Evolutionary conservation across 2,113 vertebrate genomes (phyloP).

Genomic region (Alosa alosa): DNA sequence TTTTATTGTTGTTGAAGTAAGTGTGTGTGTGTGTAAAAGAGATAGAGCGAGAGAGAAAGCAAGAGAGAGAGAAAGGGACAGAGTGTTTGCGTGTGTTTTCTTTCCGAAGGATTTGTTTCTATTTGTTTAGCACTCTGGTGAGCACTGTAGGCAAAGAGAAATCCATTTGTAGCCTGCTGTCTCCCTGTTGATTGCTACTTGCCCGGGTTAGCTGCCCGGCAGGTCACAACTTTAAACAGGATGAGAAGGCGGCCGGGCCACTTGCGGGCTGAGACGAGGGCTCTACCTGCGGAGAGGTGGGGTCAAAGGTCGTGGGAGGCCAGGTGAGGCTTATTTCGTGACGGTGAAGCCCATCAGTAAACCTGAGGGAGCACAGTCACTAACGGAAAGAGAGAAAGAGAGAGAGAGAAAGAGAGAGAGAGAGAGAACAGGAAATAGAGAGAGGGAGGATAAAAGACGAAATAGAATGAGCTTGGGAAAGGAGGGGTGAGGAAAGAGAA

Average conservation of each 20-base stretch:
- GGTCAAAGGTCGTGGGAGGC: background rate
- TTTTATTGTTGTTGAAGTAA: too few species aligned
- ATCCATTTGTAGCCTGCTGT: conserved; percentile 2
- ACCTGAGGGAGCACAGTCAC: background rate
- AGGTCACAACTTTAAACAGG: too few species aligned
- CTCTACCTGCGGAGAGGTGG: background rate
- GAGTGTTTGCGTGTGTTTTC: background rate
- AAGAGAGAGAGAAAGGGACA: too few species aligned
- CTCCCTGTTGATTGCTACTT: background rate
- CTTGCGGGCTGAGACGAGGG: too few species aligned
- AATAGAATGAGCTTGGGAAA: conserved; percentile 29
- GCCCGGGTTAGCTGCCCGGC: too few species aligned
- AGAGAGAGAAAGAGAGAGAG: conserved; percentile 46
- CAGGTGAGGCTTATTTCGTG: background rate
- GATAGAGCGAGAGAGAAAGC: too few species aligned
- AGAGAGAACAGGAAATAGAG: conserved; percentile 35
- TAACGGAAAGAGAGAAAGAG: background rate
- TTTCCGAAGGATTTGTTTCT: background rate
- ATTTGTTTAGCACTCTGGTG: background rate
- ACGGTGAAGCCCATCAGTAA: background rate
- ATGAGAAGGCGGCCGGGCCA: too few species aligned
- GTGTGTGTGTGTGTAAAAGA: background rate
- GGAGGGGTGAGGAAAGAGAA: background rate
- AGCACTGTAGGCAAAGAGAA: background rate
- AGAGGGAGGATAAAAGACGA: conserved; percentile 31